Conservation (phyloP, 1,140 invertebrate genomes). For the Rhopalosiphum padi region DNA sequence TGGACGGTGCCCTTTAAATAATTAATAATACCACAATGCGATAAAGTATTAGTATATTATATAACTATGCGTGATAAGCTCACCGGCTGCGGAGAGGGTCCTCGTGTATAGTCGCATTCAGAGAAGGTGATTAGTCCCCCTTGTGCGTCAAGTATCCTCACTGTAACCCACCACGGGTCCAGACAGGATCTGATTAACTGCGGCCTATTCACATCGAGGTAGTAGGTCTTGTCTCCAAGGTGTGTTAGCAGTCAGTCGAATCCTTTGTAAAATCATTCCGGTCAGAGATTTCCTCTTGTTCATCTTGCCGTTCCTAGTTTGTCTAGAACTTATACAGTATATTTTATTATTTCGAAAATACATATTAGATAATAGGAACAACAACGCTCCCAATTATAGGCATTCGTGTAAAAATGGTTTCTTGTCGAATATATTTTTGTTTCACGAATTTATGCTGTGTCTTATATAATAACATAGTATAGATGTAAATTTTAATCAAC, state of each 20-base stretch:
- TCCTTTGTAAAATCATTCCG: slow-evolving; percentile 7
- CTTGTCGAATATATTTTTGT: background rate
- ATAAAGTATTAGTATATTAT: slow-evolving; percentile 10
- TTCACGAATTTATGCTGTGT: background rate
- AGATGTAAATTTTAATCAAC: background rate
- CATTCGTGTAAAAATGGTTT: background rate
- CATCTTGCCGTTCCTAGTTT: background rate
- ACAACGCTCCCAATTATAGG: background rate
- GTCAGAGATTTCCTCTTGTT: background rate
- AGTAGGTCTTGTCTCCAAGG: background rate
- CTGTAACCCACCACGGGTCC: background rate
- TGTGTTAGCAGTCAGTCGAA: background rate
- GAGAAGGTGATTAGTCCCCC: background rate
- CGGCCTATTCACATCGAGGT: background rate
- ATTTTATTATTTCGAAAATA: background rate
- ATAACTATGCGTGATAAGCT: background rate
- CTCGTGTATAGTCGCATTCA: background rate
- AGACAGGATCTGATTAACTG: background rate
- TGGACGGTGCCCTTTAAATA: background rate
- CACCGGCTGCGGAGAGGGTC: background rate
- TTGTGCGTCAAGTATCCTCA: background rate
- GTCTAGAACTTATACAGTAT: background rate
- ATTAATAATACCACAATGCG: background rate
- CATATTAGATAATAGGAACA: background rate
- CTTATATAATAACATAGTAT: background rate